phyloP scores from a whole-genome alignment of 2,888 invertebrate species.

The Sialis fuliginosa region DNA sequence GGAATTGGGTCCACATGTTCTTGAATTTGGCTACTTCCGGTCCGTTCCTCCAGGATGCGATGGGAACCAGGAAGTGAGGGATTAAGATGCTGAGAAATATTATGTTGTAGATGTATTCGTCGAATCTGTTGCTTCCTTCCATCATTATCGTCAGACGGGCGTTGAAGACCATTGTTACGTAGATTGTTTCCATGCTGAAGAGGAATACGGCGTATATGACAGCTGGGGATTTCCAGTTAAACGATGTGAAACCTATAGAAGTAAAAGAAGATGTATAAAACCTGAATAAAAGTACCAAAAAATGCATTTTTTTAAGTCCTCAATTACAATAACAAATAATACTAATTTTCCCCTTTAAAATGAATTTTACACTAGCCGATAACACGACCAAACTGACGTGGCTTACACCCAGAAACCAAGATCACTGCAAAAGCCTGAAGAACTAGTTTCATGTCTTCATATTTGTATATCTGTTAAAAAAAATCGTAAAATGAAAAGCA shows the following conservation, averaged over 20 bases:
- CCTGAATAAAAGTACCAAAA: neutral
- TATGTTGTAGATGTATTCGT: slow-evolving; percentile 56
- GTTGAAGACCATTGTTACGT: slow-evolving; percentile 22
- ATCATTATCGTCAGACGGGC: slow-evolving; percentile 21
- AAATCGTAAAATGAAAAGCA: too few species aligned
- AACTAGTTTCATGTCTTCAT: too few species aligned
- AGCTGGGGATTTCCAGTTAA: slow-evolving; percentile 45
- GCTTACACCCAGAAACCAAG: too few species aligned
- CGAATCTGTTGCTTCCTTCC: slow-evolving; percentile 42
- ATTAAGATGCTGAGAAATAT: slow-evolving; percentile 54
- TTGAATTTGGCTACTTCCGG: slow-evolving; percentile 54
- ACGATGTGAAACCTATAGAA: slow-evolving; percentile 28
- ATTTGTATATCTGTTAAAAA: too few species aligned
- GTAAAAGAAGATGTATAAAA: neutral
- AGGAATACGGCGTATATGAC: slow-evolving; percentile 48
- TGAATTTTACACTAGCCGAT: too few species aligned
- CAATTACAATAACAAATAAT: too few species aligned
- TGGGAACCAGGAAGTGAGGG: slow-evolving; percentile 49
- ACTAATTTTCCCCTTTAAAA: too few species aligned
- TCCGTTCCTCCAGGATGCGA: slow-evolving; percentile 55
- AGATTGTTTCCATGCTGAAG: slow-evolving; percentile 39
- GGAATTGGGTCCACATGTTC: slow-evolving; percentile 64
- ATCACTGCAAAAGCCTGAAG: too few species aligned
- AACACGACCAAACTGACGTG: too few species aligned
- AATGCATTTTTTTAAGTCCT: neutral